Percentiles rank a stretch among this genome's conserved stretches.
phyloP scores from a whole-genome alignment of 2,113 vertebrate genomes.

The Lycaon pictus region DNA sequence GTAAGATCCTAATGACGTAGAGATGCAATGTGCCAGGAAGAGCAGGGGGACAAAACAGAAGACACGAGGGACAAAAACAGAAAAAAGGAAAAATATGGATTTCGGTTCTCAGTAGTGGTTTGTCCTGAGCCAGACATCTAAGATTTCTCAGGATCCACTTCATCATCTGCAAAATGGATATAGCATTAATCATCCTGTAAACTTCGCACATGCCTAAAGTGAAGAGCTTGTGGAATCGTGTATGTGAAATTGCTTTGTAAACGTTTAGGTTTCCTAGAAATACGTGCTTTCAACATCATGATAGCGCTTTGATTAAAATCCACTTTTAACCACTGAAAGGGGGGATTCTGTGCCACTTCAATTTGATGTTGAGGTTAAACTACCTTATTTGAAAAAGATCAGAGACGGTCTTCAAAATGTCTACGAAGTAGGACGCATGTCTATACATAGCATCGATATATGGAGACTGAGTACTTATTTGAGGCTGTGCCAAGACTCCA shows the following conservation, averaged over 20 bases:
- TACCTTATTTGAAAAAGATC: constrained; percentile 71
- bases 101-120: neutral
- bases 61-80: neutral
- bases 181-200: neutral
- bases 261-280: constrained; percentile 7
- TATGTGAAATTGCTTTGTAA: constrained; percentile 15
- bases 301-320: constrained; percentile 68
- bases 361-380: constrained; percentile 59
- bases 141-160: neutral
- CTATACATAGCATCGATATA: constrained; percentile 59
- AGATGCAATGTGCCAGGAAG: neutral
- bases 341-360: neutral
- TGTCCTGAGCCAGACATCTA: neutral
- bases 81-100: neutral
- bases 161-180: neutral
- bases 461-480: constrained; percentile 60
- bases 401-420: constrained; percentile 64
- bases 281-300: constrained; percentile 26
- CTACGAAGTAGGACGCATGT: constrained; percentile 35
- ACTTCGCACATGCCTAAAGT: neutral
- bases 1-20: neutral
- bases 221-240: neutral
- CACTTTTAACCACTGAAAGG: constrained; percentile 42
- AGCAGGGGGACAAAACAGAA: neutral
- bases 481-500: constrained; percentile 66